phyloP scores from a whole-genome alignment of 2,888 invertebrate genomes.

The Phortica okadai region DNA sequence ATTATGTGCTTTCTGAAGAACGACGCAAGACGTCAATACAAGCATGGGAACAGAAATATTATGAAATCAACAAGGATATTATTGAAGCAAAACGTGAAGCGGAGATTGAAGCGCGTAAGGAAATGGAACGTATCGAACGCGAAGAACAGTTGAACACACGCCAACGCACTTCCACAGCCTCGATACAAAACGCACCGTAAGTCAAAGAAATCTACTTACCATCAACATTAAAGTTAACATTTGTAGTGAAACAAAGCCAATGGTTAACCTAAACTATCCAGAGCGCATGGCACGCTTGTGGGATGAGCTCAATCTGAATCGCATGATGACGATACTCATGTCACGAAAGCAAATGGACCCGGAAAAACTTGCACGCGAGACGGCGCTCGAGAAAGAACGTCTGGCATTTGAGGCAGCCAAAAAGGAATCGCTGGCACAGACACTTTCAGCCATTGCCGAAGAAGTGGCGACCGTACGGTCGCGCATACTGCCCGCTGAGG shows the following conservation, averaged over 20 bases:
- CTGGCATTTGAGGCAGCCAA: conserved; percentile 77
- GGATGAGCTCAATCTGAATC: conserved; percentile 81
- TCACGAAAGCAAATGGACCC: conserved; percentile 74
- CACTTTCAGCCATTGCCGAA: conserved; percentile 63
- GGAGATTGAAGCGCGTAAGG: conserved; percentile 78
- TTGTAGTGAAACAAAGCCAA: conserved; percentile 10
- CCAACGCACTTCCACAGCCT: conserved; percentile 41
- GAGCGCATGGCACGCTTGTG: conserved; percentile 77
- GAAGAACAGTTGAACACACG: conserved; percentile 57
- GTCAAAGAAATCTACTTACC: too few species aligned
- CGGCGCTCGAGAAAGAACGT: conserved; percentile 82
- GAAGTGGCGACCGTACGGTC: conserved; percentile 71
- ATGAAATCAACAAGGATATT: conserved; percentile 73
- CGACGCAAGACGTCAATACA: conserved; percentile 69
- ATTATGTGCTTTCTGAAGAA: conserved; percentile 78
- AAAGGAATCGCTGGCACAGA: conserved; percentile 64
- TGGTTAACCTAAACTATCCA: conserved; percentile 52
- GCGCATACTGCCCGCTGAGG: conserved; percentile 76
- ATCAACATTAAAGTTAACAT: too few species aligned
- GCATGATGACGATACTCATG: conserved; percentile 78
- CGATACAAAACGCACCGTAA: too few species aligned
- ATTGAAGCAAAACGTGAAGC: conserved; percentile 73
- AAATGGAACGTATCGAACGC: conserved; percentile 76
- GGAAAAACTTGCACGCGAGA: conserved; percentile 78
- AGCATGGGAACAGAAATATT: conserved; percentile 81